Percentiles rank a stretch among this genome's conserved stretches.
Evolutionary conservation across 2,797 vertebrate genomes (phyloP).

Genomic region (Diceros bicornis): DNA sequence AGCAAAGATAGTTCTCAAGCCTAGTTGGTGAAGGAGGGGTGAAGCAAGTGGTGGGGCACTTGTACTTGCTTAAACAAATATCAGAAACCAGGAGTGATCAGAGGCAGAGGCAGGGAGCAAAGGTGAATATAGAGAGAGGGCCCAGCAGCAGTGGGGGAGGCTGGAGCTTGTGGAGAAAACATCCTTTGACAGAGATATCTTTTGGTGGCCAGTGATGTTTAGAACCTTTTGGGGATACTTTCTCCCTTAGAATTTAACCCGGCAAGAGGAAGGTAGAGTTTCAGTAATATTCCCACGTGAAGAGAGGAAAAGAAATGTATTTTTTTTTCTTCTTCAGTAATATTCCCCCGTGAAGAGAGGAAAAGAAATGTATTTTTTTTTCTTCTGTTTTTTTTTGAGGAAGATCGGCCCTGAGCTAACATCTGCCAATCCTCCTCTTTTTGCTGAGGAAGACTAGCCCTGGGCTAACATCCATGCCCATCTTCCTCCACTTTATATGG

Average conservation of each 20-base stretch:
- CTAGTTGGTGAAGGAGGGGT: neutral
- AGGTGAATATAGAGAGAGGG: conserved; percentile 2
- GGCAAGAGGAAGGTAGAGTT: conserved; percentile 36
- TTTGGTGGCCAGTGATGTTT: neutral
- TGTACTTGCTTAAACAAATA: conserved; percentile 62
- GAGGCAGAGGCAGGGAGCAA: conserved; percentile 43
- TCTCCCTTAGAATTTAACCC: conserved; percentile 44
- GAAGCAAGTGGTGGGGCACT: neutral
- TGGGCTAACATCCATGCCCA: too few relatives aligned
- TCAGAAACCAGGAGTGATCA: conserved; percentile 17
- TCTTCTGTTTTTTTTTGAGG: too few relatives aligned
- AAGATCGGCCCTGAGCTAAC: too few relatives aligned
- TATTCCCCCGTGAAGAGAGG: neutral
- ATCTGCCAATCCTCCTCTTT: too few relatives aligned
- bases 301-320: conserved; percentile 17
- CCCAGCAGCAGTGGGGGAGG: neutral
- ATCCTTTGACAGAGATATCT: neutral
- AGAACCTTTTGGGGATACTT: neutral
- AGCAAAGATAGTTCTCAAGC: neutral
- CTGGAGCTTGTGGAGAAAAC: conserved; percentile 5
- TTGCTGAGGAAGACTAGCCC: too few relatives aligned
- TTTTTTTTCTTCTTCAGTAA: too few relatives aligned
- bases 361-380: neutral
- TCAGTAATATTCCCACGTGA: conserved; percentile 5
- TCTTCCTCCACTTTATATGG: too few relatives aligned